Conservation (phyloP, 2,113 vertebrate species). For the Benitochromis conjunctus region DNA sequence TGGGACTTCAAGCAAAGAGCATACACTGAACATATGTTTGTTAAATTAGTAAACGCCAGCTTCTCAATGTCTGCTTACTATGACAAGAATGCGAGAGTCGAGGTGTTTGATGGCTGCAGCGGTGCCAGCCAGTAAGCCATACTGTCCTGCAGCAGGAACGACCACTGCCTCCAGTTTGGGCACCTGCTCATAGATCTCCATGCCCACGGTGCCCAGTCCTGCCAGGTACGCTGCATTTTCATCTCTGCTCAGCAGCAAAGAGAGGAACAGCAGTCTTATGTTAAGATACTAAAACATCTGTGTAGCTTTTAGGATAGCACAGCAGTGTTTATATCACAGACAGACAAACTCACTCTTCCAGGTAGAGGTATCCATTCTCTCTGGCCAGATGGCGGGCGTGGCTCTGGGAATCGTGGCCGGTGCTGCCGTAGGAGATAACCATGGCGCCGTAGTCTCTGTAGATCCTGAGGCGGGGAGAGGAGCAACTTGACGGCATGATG, state of each 20-base stretch:
- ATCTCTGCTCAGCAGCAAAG: slow-evolving; percentile 64
- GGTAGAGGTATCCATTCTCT: slow-evolving; percentile 83
- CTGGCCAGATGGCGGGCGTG: slow-evolving; percentile 80
- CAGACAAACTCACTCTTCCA: slow-evolving; percentile 78
- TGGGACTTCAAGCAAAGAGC: background rate
- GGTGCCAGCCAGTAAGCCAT: slow-evolving; percentile 79
- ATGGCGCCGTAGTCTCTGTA: slow-evolving; percentile 88
- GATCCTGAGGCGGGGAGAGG: slow-evolving; percentile 66
- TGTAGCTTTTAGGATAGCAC: background rate
- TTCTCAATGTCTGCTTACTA: slow-evolving; percentile 74
- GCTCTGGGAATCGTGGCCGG: slow-evolving; percentile 72
- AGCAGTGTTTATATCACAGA: background rate
- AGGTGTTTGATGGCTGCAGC: slow-evolving; percentile 88
- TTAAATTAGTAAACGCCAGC: background rate
- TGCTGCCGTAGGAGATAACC: slow-evolving; percentile 83
- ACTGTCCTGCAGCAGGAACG: slow-evolving; percentile 82
- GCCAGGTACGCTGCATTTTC: slow-evolving; percentile 81
- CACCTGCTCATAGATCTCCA: slow-evolving; percentile 87
- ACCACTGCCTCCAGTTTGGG: slow-evolving; percentile 84
- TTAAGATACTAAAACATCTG: background rate
- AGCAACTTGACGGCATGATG: slow-evolving; percentile 79
- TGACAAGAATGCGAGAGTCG: slow-evolving; percentile 77
- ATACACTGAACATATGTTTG: background rate
- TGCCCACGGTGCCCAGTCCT: slow-evolving; percentile 84
- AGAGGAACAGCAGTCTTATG: background rate